Evolutionary conservation across 1,140 invertebrate species (phyloP), one percentile per base, ranked within the genome.

Genomic region (Calephelis nemesis): DNA sequence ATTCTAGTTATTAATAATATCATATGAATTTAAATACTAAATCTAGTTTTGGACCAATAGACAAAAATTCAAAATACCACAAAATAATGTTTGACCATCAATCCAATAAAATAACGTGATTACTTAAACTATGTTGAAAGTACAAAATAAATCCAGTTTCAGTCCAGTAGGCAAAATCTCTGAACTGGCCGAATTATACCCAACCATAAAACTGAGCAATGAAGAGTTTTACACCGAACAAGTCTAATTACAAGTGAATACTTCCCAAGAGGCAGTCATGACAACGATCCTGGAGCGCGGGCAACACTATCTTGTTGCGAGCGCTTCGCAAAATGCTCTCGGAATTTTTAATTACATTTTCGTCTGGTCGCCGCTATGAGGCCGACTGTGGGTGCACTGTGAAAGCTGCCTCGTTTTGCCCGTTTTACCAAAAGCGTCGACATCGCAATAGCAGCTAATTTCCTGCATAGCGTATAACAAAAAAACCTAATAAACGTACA

Each of bases 321-420:
- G 80, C 76, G 75, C 77, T 78, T 78, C 78, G 82, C 83, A 87
- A 90, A 91, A 91, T 90, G 84, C 85, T 88, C 85, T 84, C 81
- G 87, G 87, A 91, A 91, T 91, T 90, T 91, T 91, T 91, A 91
- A 91, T 91, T 91, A 91, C 88, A 88, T 91, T 91, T 91, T 88
- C 84, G 88, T 84, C 81, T 89, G 88, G 85, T 87, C 78, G 83
- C 79, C 77, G 84, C 82, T 87, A 86, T 83, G 83, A 84, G 80
- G 74, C 78, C 74, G 71, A 74, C 83, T 83, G 83, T 74, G 82
- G 80, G 82, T 82, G 81, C 78, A 71, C 78, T 82, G 74, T 84
- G 83, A 84, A 82, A 87, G 84, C 82, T 81, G 79, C 84, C 88
- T 87, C 88, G 85, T 89, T 88, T 83, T 79, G 80, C 80, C 78